Percentiles rank a stretch among this genome's conserved stretches.
Evolutionary conservation across 2,888 invertebrate genomes (phyloP).

Genomic region (Boloria selene): DNA sequence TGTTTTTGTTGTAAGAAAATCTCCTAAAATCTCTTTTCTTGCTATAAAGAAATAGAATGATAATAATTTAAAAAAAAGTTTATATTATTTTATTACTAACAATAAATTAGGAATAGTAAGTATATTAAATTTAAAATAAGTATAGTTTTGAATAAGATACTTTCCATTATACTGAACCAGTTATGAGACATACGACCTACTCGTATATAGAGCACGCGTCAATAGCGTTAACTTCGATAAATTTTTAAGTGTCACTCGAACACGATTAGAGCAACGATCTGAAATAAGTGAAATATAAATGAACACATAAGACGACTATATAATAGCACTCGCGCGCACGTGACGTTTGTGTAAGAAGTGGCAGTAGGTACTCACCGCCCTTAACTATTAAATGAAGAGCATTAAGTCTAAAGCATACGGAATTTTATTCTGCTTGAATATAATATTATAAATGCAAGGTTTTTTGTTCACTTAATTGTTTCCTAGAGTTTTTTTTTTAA

Average conservation of each 20-base stretch:
- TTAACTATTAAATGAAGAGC: constrained; percentile 30
- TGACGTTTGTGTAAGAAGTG: constrained; percentile 51
- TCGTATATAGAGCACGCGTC: constrained; percentile 35
- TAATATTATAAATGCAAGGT: background rate
- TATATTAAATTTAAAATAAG: too few relatives aligned
- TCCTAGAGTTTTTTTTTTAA: too few relatives aligned
- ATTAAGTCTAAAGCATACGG: constrained; percentile 57
- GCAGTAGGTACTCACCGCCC: constrained; percentile 33
- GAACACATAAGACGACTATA: constrained; percentile 52
- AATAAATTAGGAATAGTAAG: too few relatives aligned
- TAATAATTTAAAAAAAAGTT: too few relatives aligned
- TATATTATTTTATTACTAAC: too few relatives aligned
- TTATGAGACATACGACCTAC: background rate
- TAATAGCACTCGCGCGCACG: constrained; percentile 61
- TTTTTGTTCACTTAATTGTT: background rate
- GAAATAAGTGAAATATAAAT: constrained; percentile 36
- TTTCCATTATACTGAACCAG: too few relatives aligned
- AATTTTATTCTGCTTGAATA: constrained; percentile 11
- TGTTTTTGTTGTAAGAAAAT: too few relatives aligned
- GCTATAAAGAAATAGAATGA: too few relatives aligned
- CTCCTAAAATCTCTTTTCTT: too few relatives aligned
- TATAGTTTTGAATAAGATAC: too few relatives aligned
- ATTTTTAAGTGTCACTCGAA: constrained; percentile 31
- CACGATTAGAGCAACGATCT: constrained; percentile 32
- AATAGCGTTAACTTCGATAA: constrained; percentile 28